Conservation (phyloP, 2,113 vertebrate species). For the Burhinus bistriatus region DNA sequence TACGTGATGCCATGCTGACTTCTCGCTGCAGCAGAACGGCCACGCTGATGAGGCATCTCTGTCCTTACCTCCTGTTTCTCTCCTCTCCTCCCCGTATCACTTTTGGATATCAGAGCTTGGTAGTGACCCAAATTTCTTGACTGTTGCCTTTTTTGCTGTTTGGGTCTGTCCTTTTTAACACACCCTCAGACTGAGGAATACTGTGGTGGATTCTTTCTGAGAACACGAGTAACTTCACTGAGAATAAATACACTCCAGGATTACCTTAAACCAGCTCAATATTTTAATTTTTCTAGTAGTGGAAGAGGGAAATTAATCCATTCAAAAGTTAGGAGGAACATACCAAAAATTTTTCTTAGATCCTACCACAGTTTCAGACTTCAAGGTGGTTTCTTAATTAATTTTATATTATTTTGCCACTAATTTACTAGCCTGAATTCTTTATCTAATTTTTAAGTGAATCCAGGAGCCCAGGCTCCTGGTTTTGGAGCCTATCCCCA, state of each 20-base stretch:
- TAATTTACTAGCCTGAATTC: not conserved
- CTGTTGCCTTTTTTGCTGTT: not conserved
- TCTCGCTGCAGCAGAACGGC: not conserved
- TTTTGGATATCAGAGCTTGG: not conserved
- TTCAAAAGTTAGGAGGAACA: not conserved
- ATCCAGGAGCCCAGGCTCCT: not conserved
- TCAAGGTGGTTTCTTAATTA: not conserved
- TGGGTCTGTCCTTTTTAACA: not conserved
- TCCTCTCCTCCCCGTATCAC: not conserved
- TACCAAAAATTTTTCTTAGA: not conserved
- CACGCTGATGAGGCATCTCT: not conserved
- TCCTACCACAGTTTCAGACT: not conserved
- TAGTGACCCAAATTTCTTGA: not conserved
- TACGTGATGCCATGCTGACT: fast-evolving
- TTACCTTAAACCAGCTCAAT: not conserved
- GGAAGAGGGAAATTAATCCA: not conserved
- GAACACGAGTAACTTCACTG: not conserved
- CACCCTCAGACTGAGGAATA: not conserved
- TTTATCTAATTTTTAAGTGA: not conserved
- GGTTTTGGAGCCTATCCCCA: not conserved
- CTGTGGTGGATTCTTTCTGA: not conserved
- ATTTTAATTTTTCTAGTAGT: not conserved
- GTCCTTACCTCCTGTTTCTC: not conserved
- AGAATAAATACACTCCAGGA: not conserved
- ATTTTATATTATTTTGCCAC: not conserved